Evolutionary conservation across 1,140 invertebrate species (phyloP).

Genomic region (Trachymyrmex septentrionalis): DNA sequence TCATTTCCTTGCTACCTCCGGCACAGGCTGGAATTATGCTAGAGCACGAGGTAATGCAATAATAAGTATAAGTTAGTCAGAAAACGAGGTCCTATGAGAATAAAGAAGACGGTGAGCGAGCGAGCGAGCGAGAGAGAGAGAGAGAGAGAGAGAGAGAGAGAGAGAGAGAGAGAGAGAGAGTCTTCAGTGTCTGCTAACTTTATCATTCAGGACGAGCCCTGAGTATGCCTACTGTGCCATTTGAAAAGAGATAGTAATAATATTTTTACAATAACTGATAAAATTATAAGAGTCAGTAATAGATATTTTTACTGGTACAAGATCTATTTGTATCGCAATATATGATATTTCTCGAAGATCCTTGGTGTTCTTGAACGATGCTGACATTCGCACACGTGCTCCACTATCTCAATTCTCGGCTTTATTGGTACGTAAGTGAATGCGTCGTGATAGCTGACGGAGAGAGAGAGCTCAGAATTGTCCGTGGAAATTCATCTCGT

Average conservation of each 20-base stretch:
- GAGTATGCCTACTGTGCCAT: slow-evolving; percentile 22
- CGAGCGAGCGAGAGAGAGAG: slow-evolving; percentile 14
- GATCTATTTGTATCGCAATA: background rate
- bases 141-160: slow-evolving; percentile 27
- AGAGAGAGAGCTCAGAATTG: background rate
- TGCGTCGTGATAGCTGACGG: background rate
- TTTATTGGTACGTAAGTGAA: background rate
- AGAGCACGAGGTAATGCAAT: slow-evolving; percentile 75
- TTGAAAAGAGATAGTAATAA: background rate
- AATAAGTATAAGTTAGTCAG: slow-evolving; percentile 79
- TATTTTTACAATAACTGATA: background rate
- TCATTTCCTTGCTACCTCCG: slow-evolving; percentile 45
- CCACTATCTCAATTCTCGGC: background rate
- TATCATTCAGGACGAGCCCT: slow-evolving; percentile 68
- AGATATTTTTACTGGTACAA: background rate
- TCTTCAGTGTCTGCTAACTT: slow-evolving; percentile 70
- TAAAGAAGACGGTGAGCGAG: slow-evolving; percentile 19
- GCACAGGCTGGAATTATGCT: slow-evolving; percentile 62
- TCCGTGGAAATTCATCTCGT: slow-evolving; percentile 37
- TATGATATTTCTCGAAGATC: background rate
- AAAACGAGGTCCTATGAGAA: slow-evolving; percentile 18
- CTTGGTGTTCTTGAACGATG: background rate
- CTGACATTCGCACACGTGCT: background rate
- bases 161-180: background rate
- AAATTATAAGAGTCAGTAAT: too few species aligned